These are phyloP conservation scores for Drosophila lacertosa DNA, from an alignment of 1,140 invertebrate species.

Conservation along the genomic window DNA sequence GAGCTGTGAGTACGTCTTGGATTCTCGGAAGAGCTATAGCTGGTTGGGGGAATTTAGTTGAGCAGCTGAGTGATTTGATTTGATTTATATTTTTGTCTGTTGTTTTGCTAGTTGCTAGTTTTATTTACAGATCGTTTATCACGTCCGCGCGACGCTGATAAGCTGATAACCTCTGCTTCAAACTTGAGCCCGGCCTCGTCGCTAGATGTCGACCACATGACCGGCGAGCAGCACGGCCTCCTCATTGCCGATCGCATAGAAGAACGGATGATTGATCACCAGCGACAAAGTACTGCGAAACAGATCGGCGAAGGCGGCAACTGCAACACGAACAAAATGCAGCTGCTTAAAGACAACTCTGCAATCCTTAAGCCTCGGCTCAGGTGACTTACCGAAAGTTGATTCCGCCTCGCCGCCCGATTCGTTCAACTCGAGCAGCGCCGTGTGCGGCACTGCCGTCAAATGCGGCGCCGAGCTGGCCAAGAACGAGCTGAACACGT, in stretches of 20 bases:
- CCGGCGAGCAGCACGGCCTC: conserved; percentile 60
- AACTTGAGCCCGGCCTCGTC: conserved; percentile 5
- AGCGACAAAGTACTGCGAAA: conserved; percentile 58
- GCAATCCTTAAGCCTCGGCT: background rate
- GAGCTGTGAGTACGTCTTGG: conserved; percentile 41
- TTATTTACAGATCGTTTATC: conserved; percentile 73
- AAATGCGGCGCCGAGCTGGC: conserved; percentile 63
- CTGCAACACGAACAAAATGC: conserved; percentile 8
- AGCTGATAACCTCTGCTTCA: conserved; percentile 54
- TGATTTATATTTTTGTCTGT: too few relatives aligned
- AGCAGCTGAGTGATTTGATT: conserved; percentile 12
- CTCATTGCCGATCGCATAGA: conserved; percentile 64
- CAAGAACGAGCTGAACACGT: conserved; percentile 56
- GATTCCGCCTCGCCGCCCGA: conserved; percentile 40
- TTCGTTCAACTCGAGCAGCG: conserved; percentile 50
- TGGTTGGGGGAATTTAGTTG: conserved; percentile 2
- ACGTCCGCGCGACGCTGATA: conserved; percentile 60
- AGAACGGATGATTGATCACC: conserved; percentile 78
- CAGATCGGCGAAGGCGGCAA: conserved; percentile 60
- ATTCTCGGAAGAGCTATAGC: conserved; percentile 7
- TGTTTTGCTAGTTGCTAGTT: background rate
- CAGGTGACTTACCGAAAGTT: conserved; percentile 55
- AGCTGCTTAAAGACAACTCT: conserved; percentile 34
- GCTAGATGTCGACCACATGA: conserved; percentile 67
- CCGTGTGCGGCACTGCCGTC: conserved; percentile 56